Evolutionary conservation across 1,140 invertebrate species (phyloP).

Genomic region (Ceratina australensis): DNA sequence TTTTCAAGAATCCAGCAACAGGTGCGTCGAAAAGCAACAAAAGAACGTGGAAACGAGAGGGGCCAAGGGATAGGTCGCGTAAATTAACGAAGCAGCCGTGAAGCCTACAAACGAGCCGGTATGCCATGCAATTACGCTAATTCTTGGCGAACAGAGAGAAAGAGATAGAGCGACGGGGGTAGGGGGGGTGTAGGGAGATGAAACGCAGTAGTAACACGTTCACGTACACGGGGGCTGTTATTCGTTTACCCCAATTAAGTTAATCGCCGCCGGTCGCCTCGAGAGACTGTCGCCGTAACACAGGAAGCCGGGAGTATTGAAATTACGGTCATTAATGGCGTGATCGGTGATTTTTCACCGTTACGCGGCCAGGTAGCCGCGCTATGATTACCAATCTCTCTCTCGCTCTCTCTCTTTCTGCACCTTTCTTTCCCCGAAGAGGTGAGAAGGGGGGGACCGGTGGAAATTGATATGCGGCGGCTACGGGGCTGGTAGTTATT

Average conservation of each 20-base stretch:
- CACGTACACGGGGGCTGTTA: slow-evolving; percentile 28
- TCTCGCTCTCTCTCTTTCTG: not conserved
- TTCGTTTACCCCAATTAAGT: slow-evolving; percentile 63
- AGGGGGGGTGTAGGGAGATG: not conserved
- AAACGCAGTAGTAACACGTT: slow-evolving; percentile 9
- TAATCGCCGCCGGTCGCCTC: slow-evolving; percentile 43
- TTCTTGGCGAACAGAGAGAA: slow-evolving; percentile 19
- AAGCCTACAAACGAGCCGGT: slow-evolving; percentile 16
- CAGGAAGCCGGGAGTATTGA: slow-evolving; percentile 57
- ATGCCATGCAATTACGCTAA: slow-evolving; percentile 54
- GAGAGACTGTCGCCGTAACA: slow-evolving; percentile 47
- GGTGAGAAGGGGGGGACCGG: not conserved
- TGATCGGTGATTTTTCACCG: slow-evolving; percentile 60
- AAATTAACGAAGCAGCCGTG: slow-evolving; percentile 35
- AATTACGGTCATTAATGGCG: slow-evolving; percentile 62
- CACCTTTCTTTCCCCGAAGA: not conserved
- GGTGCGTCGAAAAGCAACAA: slow-evolving; percentile 3
- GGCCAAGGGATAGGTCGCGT: slow-evolving; percentile 9
- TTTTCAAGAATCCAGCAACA: slow-evolving; percentile 4
- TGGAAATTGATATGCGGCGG: slow-evolving; percentile 60
- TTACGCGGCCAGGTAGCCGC: slow-evolving; percentile 50
- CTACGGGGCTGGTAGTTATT: slow-evolving; percentile 57
- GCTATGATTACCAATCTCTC: slow-evolving; percentile 59
- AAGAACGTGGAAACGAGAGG: not conserved
- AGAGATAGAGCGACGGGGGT: too few relatives aligned